Evolutionary conservation across 2,888 invertebrate genomes (phyloP), one percentile per base, ranked within the genome.

Genomic region (Omphaloscelis lunosa): DNA sequence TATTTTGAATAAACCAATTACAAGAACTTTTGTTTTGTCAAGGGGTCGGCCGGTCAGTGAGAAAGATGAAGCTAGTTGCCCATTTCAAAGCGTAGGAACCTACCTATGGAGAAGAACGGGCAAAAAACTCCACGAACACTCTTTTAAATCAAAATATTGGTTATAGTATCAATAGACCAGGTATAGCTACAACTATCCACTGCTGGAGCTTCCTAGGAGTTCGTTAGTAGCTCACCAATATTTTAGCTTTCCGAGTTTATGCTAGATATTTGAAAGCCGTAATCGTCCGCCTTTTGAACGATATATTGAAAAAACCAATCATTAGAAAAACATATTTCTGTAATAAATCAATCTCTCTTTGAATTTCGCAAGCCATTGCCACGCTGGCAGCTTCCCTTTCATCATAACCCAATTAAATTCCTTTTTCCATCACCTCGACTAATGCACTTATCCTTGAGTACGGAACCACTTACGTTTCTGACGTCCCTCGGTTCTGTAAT

Each of bases 401-500:
- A 72, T 83, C 79, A 79, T 86, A 86, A 84, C 74, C 59, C 73
- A 86, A 86, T 84, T 86, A 71, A 56, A 65, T 69, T 75, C 70
- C 67, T 73, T 86, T 84, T 84, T 77, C 84, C 82, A 73, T 82
- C 84, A 61, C 75, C 68, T 63, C 79, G 66, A 69, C 77, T 89
- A 90, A 91, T 88, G 77, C 85, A 78, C 78, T 91, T 90, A 90
- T 74, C 71, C 80, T 71, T 72, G 68, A 68, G 65, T 59, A 76
- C 69, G 75, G 76, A 71, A 79, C 80, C 89, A 90, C 90, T 92
- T 89, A 89, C 85, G 74, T 71, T 77, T 75, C 79, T 76, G 85
- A 70, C 74, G 86, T 79, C 82, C 74, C 84, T 82, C 72, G 87
- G 79, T 86, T 85, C 83, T 77, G 73, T 91, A 91, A 91, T 87